phyloP scores from a whole-genome alignment of 37 sponge, comb jelly and placozoan species.

The Geodia barretti region DNA sequence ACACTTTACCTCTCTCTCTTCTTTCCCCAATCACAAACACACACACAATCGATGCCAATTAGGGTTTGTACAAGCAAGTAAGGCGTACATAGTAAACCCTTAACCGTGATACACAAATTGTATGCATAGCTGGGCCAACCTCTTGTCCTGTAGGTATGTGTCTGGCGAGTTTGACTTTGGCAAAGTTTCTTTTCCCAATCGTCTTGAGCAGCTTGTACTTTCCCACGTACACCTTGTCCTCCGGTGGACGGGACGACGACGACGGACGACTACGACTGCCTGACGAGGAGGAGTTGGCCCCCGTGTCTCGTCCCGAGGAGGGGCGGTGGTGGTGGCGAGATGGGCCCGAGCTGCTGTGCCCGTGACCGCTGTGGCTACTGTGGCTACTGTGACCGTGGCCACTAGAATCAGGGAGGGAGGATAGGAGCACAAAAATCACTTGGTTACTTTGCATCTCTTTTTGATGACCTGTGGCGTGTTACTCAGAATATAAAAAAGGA shows the following conservation, averaged over 20 bases:
- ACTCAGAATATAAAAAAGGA: too few species aligned
- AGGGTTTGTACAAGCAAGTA: background rate
- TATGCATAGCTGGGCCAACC: conserved; percentile 51
- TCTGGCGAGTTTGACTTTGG: conserved; percentile 96
- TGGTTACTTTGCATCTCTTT: too few species aligned
- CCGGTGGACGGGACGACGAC: conserved; percentile 51
- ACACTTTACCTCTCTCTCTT: too few species aligned
- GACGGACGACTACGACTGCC: conserved; percentile 6
- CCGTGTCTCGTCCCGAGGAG: conserved; percentile 1
- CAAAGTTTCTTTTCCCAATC: conserved; percentile 99
- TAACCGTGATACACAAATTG: background rate
- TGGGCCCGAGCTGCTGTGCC: background rate
- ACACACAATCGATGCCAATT: too few species aligned
- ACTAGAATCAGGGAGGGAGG: background rate
- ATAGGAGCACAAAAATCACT: too few species aligned
- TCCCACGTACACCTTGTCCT: conserved; percentile 89
- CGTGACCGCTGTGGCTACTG: background rate
- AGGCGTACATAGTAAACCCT: background rate
- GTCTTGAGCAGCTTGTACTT: conserved; percentile 97
- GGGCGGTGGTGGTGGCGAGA: background rate
- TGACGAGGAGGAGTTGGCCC: conserved; percentile 20
- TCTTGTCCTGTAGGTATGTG: conserved; percentile 98
- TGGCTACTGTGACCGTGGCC: background rate
- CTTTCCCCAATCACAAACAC: too few species aligned
- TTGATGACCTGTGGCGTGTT: too few species aligned